Percentiles rank a stretch among this genome's conserved stretches.
These are phyloP conservation scores for Leistus spinibarbis DNA, from an alignment of 2,888 invertebrate species.

Conservation along the genomic window DNA sequence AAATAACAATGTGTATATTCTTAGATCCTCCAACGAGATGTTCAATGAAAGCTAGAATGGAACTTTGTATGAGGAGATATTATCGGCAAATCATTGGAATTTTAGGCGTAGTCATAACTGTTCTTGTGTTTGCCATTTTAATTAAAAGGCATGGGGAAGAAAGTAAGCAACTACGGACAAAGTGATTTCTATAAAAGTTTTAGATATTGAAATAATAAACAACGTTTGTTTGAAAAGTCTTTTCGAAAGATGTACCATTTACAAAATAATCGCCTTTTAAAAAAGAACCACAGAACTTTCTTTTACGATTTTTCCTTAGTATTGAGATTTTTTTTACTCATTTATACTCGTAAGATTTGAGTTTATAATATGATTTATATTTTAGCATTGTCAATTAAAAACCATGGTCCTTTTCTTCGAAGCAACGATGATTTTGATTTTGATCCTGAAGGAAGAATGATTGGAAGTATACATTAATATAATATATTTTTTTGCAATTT, in stretches of 20 bases:
- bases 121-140: constrained; percentile 15
- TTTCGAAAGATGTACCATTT: too few relatives aligned
- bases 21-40: not conserved
- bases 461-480: not conserved
- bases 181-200: too few relatives aligned
- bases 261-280: too few relatives aligned
- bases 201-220: too few relatives aligned
- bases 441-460: not conserved
- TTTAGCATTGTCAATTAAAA: not conserved
- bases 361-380: not conserved
- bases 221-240: too few relatives aligned
- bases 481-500: not conserved
- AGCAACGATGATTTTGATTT: not conserved
- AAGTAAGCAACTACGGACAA: not conserved
- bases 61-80: constrained; percentile 11
- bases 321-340: not conserved
- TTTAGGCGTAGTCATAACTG: constrained; percentile 9
- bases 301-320: too few relatives aligned
- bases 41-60: constrained; percentile 2
- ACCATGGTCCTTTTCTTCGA: not conserved
- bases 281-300: too few relatives aligned
- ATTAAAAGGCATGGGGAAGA: constrained; percentile 8
- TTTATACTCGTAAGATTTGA: not conserved
- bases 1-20: not conserved
- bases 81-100: constrained; percentile 14